Evolutionary conservation across 2,888 invertebrate species (phyloP).

Genomic region (Cataglyphis altisquamis): DNA sequence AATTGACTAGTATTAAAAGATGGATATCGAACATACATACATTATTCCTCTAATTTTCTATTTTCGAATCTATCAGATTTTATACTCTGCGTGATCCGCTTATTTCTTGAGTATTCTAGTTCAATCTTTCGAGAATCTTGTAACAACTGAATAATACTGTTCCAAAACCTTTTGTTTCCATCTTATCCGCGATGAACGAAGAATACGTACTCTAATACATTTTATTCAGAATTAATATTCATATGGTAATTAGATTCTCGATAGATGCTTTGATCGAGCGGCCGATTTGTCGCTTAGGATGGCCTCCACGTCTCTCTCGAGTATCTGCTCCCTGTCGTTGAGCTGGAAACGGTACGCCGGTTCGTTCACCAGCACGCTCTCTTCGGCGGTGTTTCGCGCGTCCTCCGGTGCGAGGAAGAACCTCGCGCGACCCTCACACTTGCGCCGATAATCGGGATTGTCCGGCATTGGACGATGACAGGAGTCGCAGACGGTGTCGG

Average conservation of each 20-base stretch:
- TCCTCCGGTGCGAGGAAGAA: slow-evolving; percentile 84
- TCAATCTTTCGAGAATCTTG: neutral
- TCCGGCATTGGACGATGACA: slow-evolving; percentile 82
- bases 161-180: neutral
- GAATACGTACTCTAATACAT: neutral
- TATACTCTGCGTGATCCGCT: neutral
- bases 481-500: slow-evolving; percentile 86
- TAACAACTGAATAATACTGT: neutral
- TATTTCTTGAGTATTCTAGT: neutral
- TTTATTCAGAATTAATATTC: neutral
- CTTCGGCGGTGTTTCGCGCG: slow-evolving; percentile 82
- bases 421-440: slow-evolving; percentile 76
- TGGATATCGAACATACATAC: slow-evolving; percentile 38
- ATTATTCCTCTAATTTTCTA: slow-evolving; percentile 3
- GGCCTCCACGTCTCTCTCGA: slow-evolving; percentile 81
- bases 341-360: slow-evolving; percentile 63
- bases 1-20: slow-evolving; percentile 70
- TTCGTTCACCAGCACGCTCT: slow-evolving; percentile 83
- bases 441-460: slow-evolving; percentile 80
- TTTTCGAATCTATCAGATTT: slow-evolving; percentile 4
- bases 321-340: slow-evolving; percentile 76
- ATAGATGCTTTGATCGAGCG: neutral
- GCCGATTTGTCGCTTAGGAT: slow-evolving; percentile 44
- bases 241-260: neutral
- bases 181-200: neutral